phyloP scores from a whole-genome alignment of 2,113 vertebrate genomes.

The Oryzias celebensis region DNA sequence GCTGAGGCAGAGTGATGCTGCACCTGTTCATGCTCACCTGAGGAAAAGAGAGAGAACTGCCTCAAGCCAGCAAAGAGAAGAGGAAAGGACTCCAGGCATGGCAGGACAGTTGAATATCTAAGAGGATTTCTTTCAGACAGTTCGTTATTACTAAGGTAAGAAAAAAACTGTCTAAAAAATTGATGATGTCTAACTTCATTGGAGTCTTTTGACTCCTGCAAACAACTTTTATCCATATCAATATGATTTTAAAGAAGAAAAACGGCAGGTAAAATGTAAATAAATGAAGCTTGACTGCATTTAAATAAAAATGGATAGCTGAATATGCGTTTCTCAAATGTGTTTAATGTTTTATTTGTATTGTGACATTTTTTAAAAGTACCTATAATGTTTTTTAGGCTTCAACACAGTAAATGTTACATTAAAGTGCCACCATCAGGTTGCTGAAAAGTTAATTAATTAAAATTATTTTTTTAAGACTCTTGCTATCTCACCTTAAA shows the following conservation, averaged over 20 bases:
- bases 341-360: neutral
- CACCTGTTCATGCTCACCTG: constrained; percentile 63
- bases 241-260: neutral
- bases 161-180: neutral
- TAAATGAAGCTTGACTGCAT: too few species aligned
- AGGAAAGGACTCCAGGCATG: constrained; percentile 43
- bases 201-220: neutral
- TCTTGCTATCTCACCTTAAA: too few species aligned
- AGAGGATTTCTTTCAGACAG: constrained; percentile 26
- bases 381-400: too few species aligned
- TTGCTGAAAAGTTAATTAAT: too few species aligned
- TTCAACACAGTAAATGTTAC: neutral
- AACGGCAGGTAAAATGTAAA: neutral
- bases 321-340: neutral
- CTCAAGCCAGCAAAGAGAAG: constrained; percentile 7
- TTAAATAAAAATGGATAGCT: neutral
- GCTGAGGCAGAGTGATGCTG: constrained; percentile 57
- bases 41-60: constrained; percentile 20
- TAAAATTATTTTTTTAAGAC: too few species aligned
- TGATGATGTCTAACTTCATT: neutral
- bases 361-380: neutral
- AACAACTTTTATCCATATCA: neutral
- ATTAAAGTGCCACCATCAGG: neutral
- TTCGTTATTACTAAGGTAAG: constrained; percentile 62
- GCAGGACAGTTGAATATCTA: constrained; percentile 41